These are phyloP conservation scores for Cavia porcellus DNA, from an alignment of 2,113 vertebrate species.

Conservation along the genomic window DNA sequence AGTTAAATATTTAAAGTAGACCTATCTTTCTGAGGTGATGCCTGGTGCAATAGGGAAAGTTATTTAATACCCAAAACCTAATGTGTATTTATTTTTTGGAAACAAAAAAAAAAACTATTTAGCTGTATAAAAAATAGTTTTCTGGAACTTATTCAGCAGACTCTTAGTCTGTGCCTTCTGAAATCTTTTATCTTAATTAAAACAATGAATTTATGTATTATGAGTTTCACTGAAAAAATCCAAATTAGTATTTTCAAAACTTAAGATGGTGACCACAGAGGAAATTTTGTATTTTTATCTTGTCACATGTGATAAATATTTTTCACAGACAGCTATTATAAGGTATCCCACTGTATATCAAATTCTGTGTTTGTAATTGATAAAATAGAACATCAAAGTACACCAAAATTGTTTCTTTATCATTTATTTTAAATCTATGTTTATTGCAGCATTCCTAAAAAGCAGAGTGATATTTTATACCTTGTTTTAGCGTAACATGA, in stretches of 20 bases:
- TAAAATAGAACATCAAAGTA: slow-evolving; percentile 2
- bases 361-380: not conserved
- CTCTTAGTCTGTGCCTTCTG: not conserved
- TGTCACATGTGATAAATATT: not conserved
- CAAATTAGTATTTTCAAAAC: slow-evolving; percentile 46
- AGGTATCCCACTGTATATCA: not conserved
- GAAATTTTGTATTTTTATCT: slow-evolving; percentile 43
- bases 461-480: not conserved
- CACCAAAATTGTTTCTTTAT: not conserved
- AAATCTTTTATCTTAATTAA: slow-evolving; percentile 57
- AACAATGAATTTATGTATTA: not conserved
- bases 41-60: not conserved
- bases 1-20: not conserved
- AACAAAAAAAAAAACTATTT: not conserved
- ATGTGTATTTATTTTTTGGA: not conserved
- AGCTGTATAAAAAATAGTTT: not conserved
- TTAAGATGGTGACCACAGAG: not conserved
- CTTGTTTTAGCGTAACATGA: not conserved
- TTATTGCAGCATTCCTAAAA: slow-evolving; percentile 19
- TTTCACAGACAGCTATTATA: not conserved
- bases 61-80: not conserved
- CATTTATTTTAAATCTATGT: not conserved
- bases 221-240: slow-evolving; percentile 24
- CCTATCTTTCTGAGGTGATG: not conserved
- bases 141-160: slow-evolving; percentile 33